A percentile compares a stretch with the other conserved stretches of the same genome.
These are phyloP conservation scores for Vireo griseus DNA, from an alignment of 2,797 vertebrate genomes.

Conservation along the genomic window DNA sequence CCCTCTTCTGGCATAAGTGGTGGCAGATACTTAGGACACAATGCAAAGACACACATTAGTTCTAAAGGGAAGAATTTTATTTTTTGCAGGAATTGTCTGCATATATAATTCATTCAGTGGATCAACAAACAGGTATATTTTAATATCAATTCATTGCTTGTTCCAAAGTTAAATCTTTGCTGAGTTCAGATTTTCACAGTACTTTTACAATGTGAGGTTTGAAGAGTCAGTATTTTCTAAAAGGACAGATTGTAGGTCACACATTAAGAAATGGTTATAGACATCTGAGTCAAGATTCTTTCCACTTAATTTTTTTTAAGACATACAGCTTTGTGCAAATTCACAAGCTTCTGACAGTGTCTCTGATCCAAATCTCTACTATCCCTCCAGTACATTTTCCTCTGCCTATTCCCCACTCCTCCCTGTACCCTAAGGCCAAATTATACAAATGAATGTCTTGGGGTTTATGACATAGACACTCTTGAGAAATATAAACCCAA, in stretches of 20 bases:
- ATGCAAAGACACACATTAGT: neutral
- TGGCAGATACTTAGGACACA: neutral
- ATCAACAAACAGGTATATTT: neutral
- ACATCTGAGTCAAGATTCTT: neutral
- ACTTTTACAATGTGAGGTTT: neutral
- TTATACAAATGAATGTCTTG: constrained; percentile 28
- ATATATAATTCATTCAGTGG: neutral
- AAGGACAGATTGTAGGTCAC: neutral
- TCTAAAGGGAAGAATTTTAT: neutral
- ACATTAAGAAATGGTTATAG: neutral
- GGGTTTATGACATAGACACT: neutral
- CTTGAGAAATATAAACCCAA: constrained; percentile 27
- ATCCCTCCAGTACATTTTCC: neutral
- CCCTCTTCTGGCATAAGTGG: neutral
- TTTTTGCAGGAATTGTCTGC: neutral
- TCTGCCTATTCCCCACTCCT: neutral
- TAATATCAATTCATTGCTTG: neutral
- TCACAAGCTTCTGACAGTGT: neutral
- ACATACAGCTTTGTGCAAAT: neutral
- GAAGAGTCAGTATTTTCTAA: neutral
- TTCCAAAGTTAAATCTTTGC: neutral
- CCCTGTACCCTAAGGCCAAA: neutral
- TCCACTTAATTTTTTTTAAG: neutral
- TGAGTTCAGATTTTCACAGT: neutral
- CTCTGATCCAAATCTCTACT: neutral